A percentile compares a stretch with the other conserved stretches of the same genome.
These are phyloP conservation scores for Tinea semifulvella DNA, from an alignment of 2,888 invertebrate genomes.

Conservation along the genomic window DNA sequence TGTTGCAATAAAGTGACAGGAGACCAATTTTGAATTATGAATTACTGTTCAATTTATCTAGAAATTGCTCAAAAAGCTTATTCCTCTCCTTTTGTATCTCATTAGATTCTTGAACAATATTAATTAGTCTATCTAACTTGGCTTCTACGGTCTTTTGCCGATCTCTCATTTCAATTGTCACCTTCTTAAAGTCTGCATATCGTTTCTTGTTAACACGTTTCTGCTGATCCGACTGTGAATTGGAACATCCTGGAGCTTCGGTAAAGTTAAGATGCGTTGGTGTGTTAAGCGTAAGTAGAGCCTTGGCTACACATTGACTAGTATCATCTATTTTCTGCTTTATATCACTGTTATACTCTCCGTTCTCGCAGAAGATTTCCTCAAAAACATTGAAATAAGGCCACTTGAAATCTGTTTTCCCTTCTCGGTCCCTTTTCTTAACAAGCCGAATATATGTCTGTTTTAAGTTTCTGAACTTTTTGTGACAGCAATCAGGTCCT, in stretches of 20 bases:
- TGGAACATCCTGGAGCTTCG: slow-evolving; percentile 30
- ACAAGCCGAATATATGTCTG: slow-evolving; percentile 50
- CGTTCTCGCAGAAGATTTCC: slow-evolving; percentile 46
- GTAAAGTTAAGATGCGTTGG: slow-evolving; percentile 28
- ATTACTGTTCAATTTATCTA: slow-evolving; percentile 38
- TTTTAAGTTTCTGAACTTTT: slow-evolving; percentile 56
- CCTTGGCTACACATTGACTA: slow-evolving; percentile 43
- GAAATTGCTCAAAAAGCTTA: slow-evolving; percentile 47
- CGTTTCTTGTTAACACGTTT: slow-evolving; percentile 35
- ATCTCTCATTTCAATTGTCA: slow-evolving; percentile 49
- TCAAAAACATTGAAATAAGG: slow-evolving; percentile 55
- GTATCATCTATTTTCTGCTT: slow-evolving; percentile 45
- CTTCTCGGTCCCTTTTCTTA: slow-evolving; percentile 42
- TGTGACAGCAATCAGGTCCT: slow-evolving; percentile 50
- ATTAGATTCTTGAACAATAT: slow-evolving; percentile 57
- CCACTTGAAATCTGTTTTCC: slow-evolving; percentile 44
- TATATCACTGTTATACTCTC: slow-evolving; percentile 50
- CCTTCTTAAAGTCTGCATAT: slow-evolving; percentile 45
- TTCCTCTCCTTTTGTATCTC: slow-evolving; percentile 53
- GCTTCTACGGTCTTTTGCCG: slow-evolving; percentile 51
- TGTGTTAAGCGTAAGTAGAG: slow-evolving; percentile 38
- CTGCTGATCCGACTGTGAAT: slow-evolving; percentile 34
- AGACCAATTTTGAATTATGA: too few species aligned
- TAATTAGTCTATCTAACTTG: slow-evolving; percentile 52
- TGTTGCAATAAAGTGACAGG: too few species aligned